Conservation (phyloP, 2,113 vertebrate species). For the Columba livia region DNA sequence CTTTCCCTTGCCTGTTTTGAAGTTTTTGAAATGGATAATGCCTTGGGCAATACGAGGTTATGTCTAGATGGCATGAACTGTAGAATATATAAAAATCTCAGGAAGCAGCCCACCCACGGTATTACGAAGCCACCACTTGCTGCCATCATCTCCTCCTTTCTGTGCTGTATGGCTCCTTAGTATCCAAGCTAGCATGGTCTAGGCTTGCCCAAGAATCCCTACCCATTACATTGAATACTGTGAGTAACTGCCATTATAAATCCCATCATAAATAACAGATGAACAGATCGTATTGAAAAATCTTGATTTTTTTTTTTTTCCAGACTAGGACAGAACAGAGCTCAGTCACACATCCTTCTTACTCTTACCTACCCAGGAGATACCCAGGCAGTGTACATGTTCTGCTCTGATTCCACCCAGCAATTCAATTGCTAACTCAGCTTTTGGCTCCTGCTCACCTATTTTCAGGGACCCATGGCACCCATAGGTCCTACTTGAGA, state of each 20-base stretch:
- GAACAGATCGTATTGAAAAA: not conserved
- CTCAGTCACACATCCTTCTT: not conserved
- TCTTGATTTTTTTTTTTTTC: not conserved
- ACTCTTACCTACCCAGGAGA: not conserved
- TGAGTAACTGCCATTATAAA: not conserved
- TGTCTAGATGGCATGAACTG: not conserved
- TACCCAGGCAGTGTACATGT: fast-evolving
- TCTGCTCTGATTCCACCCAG: not conserved
- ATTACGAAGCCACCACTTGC: not conserved
- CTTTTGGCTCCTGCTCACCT: not conserved
- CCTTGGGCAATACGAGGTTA: not conserved
- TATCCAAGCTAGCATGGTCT: fast-evolving
- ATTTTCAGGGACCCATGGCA: not conserved
- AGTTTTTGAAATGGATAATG: not conserved
- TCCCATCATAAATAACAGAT: not conserved
- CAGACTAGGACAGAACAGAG: not conserved
- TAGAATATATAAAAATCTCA: not conserved
- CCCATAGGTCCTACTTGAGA: fast-evolving
- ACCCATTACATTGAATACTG: not conserved
- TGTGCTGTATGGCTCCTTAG: not conserved
- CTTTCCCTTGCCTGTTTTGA: not conserved
- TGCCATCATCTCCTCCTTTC: not conserved
- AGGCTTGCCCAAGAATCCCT: not conserved
- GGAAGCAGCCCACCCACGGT: not conserved
- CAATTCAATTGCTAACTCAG: not conserved